Evolutionary conservation across 2,797 vertebrate genomes (phyloP).

Genomic region (Hippocampus kuda): DNA sequence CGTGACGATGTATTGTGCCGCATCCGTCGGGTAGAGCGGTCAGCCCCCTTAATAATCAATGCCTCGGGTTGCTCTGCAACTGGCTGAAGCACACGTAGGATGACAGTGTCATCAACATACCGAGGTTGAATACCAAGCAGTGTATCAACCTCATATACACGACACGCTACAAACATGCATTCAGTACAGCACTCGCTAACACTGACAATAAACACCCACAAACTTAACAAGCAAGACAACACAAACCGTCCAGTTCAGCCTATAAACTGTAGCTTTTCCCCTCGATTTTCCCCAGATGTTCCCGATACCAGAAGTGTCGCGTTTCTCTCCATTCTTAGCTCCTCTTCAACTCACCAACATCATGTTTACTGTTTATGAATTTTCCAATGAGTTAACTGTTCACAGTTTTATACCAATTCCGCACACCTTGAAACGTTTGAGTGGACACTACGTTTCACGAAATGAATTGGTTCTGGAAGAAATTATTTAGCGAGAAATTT

Average conservation of each 20-base stretch:
- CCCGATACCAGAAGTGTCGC: too few species aligned
- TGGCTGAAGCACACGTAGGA: constrained; percentile 31
- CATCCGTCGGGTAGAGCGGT: constrained; percentile 47
- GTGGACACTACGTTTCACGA: too few species aligned
- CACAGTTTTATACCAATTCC: too few species aligned
- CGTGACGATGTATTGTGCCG: constrained; percentile 49
- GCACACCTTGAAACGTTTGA: too few species aligned
- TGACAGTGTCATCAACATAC: constrained; percentile 25
- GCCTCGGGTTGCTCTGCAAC: constrained; percentile 23
- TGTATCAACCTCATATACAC: constrained; percentile 16
- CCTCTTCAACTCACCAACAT: background rate
- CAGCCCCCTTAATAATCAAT: constrained; percentile 55
- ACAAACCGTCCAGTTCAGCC: background rate
- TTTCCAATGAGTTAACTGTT: background rate
- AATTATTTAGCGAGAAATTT: too few species aligned
- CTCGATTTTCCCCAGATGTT: background rate
- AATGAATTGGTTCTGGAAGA: too few species aligned
- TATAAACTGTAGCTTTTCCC: background rate
- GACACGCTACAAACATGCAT: constrained; percentile 10
- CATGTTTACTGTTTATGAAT: background rate
- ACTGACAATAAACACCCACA: background rate
- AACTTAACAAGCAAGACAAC: background rate
- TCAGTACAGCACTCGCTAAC: background rate
- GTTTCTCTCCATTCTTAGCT: too few species aligned
- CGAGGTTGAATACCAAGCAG: constrained; percentile 19